Percentiles rank a stretch among this genome's conserved stretches.
Conservation (phyloP, 2,888 invertebrate species). For the Tipula helvola region DNA sequence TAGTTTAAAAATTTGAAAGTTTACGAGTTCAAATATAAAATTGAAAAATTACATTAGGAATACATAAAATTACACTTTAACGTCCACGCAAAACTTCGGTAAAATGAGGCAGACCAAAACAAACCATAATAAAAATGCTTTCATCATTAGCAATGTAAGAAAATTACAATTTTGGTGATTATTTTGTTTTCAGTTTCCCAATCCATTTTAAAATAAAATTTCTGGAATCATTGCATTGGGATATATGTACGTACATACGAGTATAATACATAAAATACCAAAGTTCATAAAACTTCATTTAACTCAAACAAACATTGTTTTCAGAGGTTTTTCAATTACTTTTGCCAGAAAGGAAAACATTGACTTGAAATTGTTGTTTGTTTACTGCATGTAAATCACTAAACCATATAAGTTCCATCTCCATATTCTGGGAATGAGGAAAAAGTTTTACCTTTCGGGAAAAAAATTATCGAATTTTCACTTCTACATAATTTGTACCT, state of each 20-base stretch:
- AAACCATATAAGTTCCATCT: neutral
- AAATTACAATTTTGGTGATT: no score
- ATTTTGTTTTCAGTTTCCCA: neutral
- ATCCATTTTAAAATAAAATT: neutral
- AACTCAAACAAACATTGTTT: neutral
- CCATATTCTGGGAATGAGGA: neutral
- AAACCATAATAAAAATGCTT: no score
- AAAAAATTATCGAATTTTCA: neutral
- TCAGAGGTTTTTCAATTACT: neutral
- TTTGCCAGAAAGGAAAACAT: neutral
- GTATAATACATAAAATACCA: neutral
- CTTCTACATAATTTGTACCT: neutral
- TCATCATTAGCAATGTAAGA: no score
- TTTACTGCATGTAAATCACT: neutral
- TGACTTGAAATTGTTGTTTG: neutral
- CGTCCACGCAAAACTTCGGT: no score
- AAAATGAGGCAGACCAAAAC: no score
- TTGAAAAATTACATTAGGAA: no score
- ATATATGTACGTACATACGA: no score
- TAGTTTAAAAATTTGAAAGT: no score
- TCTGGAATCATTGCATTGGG: no score
- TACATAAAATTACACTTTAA: no score
- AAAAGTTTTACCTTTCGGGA: neutral
- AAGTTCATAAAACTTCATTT: neutral
- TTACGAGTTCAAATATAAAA: no score